A percentile compares a stretch with the other conserved stretches of the same genome.
Conservation (phyloP, 1,140 invertebrate species). For the Diorhabda sublineata region DNA sequence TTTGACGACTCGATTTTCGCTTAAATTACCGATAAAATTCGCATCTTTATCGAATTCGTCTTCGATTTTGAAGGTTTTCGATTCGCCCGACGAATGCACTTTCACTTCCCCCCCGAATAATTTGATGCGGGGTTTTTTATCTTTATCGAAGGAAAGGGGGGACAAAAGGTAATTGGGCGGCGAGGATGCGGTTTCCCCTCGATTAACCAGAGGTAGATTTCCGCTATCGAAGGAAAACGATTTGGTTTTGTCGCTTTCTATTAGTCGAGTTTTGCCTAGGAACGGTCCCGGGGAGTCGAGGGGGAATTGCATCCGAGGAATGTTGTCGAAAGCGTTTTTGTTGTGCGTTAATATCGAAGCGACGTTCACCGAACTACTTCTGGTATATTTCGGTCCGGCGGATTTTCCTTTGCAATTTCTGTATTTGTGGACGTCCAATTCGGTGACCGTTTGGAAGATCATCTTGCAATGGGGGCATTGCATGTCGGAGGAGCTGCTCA, state of each 20-base stretch:
- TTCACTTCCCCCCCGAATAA: constrained; percentile 76
- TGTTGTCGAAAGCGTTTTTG: constrained; percentile 45
- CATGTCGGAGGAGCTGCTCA: constrained; percentile 41
- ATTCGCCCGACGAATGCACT: constrained; percentile 57
- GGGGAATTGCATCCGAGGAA: constrained; percentile 50
- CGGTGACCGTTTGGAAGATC: constrained; percentile 47
- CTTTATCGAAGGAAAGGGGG: constrained; percentile 31
- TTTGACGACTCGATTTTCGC: constrained; percentile 56
- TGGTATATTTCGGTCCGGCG: constrained; percentile 36
- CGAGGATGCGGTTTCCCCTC: constrained; percentile 17
- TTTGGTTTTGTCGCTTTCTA: constrained; percentile 54
- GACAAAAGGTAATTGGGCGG: constrained; percentile 27
- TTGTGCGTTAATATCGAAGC: constrained; percentile 47
- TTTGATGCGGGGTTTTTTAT: constrained; percentile 56
- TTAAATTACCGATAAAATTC: constrained; percentile 39
- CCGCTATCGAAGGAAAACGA: constrained; percentile 45
- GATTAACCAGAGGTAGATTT: constrained; percentile 23
- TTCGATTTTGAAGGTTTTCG: constrained; percentile 68
- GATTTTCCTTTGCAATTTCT: constrained; percentile 44
- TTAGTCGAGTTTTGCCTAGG: constrained; percentile 70
- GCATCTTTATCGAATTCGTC: constrained; percentile 40
- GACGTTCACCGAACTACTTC: constrained; percentile 46
- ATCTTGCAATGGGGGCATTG: constrained; percentile 47
- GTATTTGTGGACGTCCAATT: constrained; percentile 44
- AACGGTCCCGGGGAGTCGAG: constrained; percentile 74